phyloP scores from a whole-genome alignment of 2,113 vertebrate species.

The Pongo abelii region DNA sequence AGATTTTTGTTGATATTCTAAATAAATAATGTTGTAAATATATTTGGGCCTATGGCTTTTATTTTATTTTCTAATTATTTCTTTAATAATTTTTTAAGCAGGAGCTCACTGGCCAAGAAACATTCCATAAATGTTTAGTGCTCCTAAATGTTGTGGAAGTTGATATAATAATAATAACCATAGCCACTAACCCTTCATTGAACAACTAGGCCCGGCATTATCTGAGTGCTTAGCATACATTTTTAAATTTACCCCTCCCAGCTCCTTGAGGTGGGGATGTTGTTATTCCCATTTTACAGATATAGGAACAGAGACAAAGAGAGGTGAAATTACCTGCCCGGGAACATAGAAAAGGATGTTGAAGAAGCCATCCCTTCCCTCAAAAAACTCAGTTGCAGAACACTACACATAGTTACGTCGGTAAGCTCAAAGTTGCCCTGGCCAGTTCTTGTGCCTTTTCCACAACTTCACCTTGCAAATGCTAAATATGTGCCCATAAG shows the following conservation, averaged over 20 bases:
- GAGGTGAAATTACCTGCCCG: background rate
- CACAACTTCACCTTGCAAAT: background rate
- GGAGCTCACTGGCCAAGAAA: background rate
- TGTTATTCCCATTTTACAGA: background rate
- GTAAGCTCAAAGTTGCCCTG: background rate
- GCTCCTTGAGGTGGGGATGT: background rate
- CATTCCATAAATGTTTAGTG: background rate
- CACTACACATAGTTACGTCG: background rate
- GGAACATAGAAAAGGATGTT: too few species aligned
- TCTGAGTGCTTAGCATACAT: rapidly evolving
- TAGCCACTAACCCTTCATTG: rapidly evolving
- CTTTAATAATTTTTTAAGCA: background rate
- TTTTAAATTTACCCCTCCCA: background rate
- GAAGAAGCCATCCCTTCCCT: background rate
- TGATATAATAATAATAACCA: rapidly evolving
- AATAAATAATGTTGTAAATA: background rate
- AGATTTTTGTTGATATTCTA: background rate
- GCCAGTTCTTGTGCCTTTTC: background rate
- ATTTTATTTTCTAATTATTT: background rate
- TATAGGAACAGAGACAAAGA: background rate
- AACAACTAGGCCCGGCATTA: rapidly evolving
- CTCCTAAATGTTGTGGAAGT: background rate
- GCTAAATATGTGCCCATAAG: background rate
- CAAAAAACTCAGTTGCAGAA: background rate
- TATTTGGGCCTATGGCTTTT: background rate